Evolutionary conservation across 2,888 invertebrate genomes (phyloP).

Genomic region (Colletes collaris): DNA sequence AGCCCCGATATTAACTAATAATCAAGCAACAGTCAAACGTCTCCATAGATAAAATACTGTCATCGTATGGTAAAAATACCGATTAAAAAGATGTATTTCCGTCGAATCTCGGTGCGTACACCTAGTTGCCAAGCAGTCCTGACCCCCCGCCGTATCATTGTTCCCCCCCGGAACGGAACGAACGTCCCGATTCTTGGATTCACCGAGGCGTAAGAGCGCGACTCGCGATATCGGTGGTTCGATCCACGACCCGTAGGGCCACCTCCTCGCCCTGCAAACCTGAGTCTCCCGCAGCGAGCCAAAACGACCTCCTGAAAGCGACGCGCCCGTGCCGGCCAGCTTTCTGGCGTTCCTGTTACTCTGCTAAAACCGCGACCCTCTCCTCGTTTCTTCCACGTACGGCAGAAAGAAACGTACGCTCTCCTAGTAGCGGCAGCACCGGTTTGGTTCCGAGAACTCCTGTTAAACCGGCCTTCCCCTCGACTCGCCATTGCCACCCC

Average conservation of each 20-base stretch:
- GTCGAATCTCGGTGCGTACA: too few relatives aligned
- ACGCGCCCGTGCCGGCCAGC: conserved; percentile 38
- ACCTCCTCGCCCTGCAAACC: conserved; percentile 10
- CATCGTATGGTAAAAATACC: too few relatives aligned
- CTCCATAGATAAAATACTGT: too few relatives aligned
- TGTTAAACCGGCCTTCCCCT: conserved; percentile 11
- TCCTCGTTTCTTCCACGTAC: conserved; percentile 81
- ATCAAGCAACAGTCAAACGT: too few relatives aligned
- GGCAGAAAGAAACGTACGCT: conserved; percentile 68
- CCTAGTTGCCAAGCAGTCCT: too few relatives aligned
- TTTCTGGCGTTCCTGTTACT: conserved; percentile 69
- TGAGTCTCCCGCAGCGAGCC: conserved; percentile 3
- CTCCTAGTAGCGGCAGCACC: conserved; percentile 75
- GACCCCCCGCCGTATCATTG: too few relatives aligned
- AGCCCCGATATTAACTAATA: too few relatives aligned
- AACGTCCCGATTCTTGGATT: not conserved
- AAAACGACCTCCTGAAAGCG: conserved; percentile 17
- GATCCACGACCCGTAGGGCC: not conserved
- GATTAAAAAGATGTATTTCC: too few relatives aligned
- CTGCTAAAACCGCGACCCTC: conserved; percentile 76
- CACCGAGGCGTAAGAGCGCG: not conserved
- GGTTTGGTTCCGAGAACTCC: conserved; percentile 67
- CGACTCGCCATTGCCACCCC: conserved; percentile 29
- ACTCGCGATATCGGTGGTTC: not conserved
- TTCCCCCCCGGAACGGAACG: too few relatives aligned